Percentiles rank a stretch among this genome's conserved stretches.
Evolutionary conservation across 2,113 vertebrate species (phyloP).

Genomic region (Saccopteryx bilineata): DNA sequence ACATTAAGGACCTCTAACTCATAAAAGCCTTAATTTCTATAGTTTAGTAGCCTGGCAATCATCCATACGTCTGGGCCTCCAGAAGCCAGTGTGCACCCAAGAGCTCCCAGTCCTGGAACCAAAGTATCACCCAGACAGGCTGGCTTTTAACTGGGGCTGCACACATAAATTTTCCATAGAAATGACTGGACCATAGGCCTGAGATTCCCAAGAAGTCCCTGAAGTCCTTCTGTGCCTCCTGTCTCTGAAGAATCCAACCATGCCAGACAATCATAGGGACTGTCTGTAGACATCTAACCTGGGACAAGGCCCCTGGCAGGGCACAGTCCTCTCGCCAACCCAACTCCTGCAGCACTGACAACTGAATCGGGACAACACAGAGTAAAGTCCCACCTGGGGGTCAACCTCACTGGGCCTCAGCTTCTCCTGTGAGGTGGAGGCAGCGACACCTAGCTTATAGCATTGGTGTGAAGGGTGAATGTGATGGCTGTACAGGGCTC

Average conservation of each 20-base stretch:
- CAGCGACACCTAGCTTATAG: not conserved
- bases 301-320: fast-evolving
- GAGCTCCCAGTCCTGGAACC: not conserved
- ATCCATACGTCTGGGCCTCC: not conserved
- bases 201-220: not conserved
- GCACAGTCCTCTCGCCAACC: no score
- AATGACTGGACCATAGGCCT: not conserved
- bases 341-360: not conserved
- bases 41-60: not conserved
- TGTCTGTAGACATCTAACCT: not conserved
- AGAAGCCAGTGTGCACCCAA: not conserved
- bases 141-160: not conserved
- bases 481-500: no score
- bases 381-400: no score
- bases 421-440: no score
- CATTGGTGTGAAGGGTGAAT: not conserved
- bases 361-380: no score
- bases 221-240: not conserved
- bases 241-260: not conserved
- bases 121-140: not conserved
- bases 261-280: not conserved
- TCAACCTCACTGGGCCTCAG: not conserved
- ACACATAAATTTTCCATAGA: not conserved
- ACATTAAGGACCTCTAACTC: not conserved
- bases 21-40: not conserved